Conservation (phyloP, 2,797 vertebrate species). For the Danio jaintianensis region DNA sequence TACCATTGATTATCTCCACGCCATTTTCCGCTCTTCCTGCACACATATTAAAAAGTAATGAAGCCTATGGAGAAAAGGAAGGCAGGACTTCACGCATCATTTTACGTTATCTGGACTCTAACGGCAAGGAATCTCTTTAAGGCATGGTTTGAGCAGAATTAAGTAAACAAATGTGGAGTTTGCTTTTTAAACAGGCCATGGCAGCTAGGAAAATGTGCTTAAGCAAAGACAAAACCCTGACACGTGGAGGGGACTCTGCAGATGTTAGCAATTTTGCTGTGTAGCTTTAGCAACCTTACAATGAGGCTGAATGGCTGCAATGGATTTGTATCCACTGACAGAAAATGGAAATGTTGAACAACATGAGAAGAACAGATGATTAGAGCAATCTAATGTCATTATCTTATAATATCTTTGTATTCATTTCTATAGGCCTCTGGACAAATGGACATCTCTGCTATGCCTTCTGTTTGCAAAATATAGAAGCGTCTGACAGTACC, state of each 20-base stretch:
- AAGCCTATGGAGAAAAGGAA: slow-evolving; percentile 79
- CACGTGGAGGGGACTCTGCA: slow-evolving; percentile 76
- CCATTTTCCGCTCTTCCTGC: slow-evolving; percentile 73
- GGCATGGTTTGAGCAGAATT: slow-evolving; percentile 82
- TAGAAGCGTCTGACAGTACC: neutral
- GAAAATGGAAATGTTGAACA: slow-evolving; percentile 76
- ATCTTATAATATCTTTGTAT: no score
- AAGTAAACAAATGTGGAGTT: slow-evolving; percentile 82
- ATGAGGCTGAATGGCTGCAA: slow-evolving; percentile 79
- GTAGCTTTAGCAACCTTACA: slow-evolving; percentile 79
- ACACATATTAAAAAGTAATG: slow-evolving; percentile 86
- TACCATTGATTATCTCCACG: slow-evolving; percentile 85
- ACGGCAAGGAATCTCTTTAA: slow-evolving; percentile 82
- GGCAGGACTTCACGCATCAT: slow-evolving; percentile 81
- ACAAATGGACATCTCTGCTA: slow-evolving; percentile 3
- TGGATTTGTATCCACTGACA: no score
- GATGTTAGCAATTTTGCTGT: slow-evolving; percentile 81
- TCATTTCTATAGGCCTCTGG: slow-evolving; percentile 56
- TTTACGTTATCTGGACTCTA: slow-evolving; percentile 83
- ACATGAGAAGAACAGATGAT: slow-evolving; percentile 76
- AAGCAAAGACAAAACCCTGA: slow-evolving; percentile 76
- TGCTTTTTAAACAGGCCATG: slow-evolving; percentile 65
- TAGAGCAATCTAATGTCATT: slow-evolving; percentile 70
- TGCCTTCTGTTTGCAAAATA: neutral
- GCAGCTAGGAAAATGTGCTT: slow-evolving; percentile 75